A percentile compares a stretch with the other conserved stretches of the same genome.
These are phyloP conservation scores for Prinia subflava DNA, from an alignment of 2,113 vertebrate species.

Conservation along the genomic window DNA sequence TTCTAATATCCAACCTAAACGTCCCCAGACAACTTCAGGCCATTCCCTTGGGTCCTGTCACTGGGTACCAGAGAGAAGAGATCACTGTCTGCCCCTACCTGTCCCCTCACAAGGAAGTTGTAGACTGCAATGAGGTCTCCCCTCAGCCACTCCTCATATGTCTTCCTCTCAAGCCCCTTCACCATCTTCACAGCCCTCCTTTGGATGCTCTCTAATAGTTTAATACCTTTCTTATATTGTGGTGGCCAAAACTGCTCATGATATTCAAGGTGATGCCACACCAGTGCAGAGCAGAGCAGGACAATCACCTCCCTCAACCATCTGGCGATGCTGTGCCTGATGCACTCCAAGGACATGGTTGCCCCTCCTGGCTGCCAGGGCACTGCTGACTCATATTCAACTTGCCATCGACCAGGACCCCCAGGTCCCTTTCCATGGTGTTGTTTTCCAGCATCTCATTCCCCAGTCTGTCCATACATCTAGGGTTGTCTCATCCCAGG, in stretches of 20 bases:
- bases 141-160: no score
- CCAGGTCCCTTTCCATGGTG: neutral
- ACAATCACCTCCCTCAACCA: neutral
- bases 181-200: no score
- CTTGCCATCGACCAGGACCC: neutral
- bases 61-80: no score
- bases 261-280: neutral
- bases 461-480: neutral
- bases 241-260: neutral
- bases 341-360: neutral
- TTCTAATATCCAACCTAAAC: no score
- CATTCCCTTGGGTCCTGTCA: no score
- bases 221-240: neutral
- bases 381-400: neutral
- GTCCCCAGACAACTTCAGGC: no score
- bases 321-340: neutral
- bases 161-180: no score
- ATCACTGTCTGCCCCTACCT: no score
- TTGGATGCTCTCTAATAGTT: neutral
- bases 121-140: no score
- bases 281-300: neutral
- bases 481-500: neutral
- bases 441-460: neutral
- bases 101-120: no score
- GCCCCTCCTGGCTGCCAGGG: neutral